Evolutionary conservation across 2,113 vertebrate genomes (phyloP).

Genomic region (Pantherophis guttatus): DNA sequence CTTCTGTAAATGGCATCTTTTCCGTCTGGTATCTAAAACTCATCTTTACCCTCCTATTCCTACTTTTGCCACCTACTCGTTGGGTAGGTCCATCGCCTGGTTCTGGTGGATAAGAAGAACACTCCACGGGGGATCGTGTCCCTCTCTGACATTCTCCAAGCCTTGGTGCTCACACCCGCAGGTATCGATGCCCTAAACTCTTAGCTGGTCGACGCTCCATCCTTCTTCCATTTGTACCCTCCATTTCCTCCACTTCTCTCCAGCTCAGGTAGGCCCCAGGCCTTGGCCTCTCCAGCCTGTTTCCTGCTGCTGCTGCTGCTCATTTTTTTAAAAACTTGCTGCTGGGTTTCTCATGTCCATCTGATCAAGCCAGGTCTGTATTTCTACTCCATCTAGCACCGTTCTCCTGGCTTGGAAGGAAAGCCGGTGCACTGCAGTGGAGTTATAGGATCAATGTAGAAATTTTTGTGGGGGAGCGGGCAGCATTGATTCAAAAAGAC

Average conservation of each 20-base stretch:
- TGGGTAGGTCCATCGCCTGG: constrained; percentile 91
- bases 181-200: constrained; percentile 88
- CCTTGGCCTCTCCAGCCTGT: background rate
- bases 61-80: background rate
- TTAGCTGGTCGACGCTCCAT: constrained; percentile 58
- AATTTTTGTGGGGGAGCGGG: background rate
- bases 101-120: constrained; percentile 84
- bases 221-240: constrained; percentile 60
- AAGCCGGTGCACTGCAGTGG: fast-evolving
- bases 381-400: background rate
- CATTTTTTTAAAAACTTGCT: background rate
- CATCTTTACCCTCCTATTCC: background rate
- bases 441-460: background rate
- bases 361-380: constrained; percentile 20
- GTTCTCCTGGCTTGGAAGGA: background rate
- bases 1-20: background rate
- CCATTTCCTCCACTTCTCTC: constrained; percentile 52
- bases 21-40: background rate
- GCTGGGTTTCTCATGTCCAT: background rate
- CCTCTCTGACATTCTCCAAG: constrained; percentile 96
- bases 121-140: constrained; percentile 87
- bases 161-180: constrained; percentile 89
- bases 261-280: constrained; percentile 69
- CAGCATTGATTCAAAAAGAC: background rate
- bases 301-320: background rate